Conservation (phyloP, 2,888 invertebrate genomes). For the Lypha dubia region DNA sequence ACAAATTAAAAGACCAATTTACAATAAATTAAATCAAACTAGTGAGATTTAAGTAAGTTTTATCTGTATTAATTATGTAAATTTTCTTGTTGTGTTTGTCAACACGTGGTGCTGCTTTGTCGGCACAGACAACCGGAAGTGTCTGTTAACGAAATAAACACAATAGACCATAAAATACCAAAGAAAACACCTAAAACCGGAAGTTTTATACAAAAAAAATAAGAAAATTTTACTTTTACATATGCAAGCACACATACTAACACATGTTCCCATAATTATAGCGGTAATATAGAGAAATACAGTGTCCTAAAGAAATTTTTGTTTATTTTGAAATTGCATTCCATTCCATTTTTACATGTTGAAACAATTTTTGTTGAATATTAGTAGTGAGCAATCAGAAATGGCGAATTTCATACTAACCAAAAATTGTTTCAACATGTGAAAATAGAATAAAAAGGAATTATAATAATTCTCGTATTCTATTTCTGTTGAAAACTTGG, state of each 20-base stretch:
- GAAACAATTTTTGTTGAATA: too few relatives aligned
- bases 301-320: too few relatives aligned
- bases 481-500: too few relatives aligned
- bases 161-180: conserved; percentile 25
- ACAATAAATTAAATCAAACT: neutral
- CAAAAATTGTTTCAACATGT: too few relatives aligned
- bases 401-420: too few relatives aligned
- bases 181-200: conserved; percentile 22
- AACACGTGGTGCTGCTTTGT: neutral
- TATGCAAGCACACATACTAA: neutral
- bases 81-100: neutral
- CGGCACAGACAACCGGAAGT: conserved; percentile 25
- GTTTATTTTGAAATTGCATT: too few relatives aligned
- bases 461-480: too few relatives aligned
- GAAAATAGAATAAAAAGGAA: too few relatives aligned
- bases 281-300: too few relatives aligned
- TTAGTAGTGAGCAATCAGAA: too few relatives aligned
- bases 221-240: neutral
- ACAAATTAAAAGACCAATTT: neutral
- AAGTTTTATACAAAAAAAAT: conserved; percentile 28
- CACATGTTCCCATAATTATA: neutral
- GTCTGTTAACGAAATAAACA: conserved; percentile 40
- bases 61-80: neutral
- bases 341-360: too few relatives aligned
- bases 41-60: neutral